Base-by-base conservation (phyloP, 2,888 invertebrate species). In the Hanleya hanleyi region DNA sequence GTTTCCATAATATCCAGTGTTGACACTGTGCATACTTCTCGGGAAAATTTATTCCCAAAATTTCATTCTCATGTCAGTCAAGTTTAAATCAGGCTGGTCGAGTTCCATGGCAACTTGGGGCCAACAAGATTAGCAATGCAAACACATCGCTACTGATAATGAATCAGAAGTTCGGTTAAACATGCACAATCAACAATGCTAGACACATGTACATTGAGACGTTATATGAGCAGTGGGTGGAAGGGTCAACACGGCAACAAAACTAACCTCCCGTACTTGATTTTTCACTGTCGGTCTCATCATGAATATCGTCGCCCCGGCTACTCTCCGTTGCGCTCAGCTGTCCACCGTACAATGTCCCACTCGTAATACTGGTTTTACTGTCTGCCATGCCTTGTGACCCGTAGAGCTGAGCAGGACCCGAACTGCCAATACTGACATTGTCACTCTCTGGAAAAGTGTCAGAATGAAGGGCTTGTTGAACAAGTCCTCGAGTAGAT, bases 241-340 rank as follows among this genome's bases (percentile, higher is more conserved):
- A 64, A 64, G 64, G 38, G 36, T 12, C 22, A 64, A 36, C 38
- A 22, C 18, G 15, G n/a, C 29, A 32, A 51, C 29, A 47, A 26
- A 41, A 77, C 85, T 74, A 72, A 86, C 87, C 85, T 77, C 83
- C 82, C 2, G 78, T 72, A 76, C 61, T 80, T 66, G 71, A 78
- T 75, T 80, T 83, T 66, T 86, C 85, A 51, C 84, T 86, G 77
- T 87, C 88, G 22, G 85, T 82, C 35, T 84, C 85, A 61, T 88
- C 87, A 70, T 84, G 84, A 29, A 81, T 70, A 22, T 87, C 86
- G 37, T 87, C 87, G 5, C 87, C 86, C 38, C 85, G 82, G 72
- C 84, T 86, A 73, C 87, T 88, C 73, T 89, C 88, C 1, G 88
- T 88, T 18, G 86, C 87, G 73, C 86, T 87, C n/a, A 83, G 76